Conservation (phyloP, 1,140 invertebrate species). For the Mesaphorura yosii region DNA sequence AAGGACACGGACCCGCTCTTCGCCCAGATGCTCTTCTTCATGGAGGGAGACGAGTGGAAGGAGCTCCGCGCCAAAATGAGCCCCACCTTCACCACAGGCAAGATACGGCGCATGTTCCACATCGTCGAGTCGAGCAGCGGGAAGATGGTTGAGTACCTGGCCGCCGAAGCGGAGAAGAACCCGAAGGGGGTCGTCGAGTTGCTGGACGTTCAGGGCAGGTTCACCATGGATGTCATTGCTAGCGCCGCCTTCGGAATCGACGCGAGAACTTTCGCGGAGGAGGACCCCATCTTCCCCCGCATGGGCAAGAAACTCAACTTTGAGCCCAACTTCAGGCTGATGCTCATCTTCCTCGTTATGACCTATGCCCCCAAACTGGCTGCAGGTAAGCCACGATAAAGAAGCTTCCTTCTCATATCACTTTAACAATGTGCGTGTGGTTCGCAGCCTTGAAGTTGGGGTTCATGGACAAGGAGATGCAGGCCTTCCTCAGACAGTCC, state of each 20-base stretch:
- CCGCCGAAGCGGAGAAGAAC: neutral
- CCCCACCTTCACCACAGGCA: slow-evolving; percentile 20
- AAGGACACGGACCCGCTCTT: no score
- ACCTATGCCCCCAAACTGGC: neutral
- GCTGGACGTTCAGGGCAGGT: slow-evolving; percentile 32
- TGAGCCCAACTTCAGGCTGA: neutral
- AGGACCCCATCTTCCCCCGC: slow-evolving; percentile 22
- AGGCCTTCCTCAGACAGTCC: neutral
- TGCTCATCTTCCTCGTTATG: slow-evolving; percentile 3
- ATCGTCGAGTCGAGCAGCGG: slow-evolving; percentile 1
- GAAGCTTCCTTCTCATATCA: no score
- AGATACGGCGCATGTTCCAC: slow-evolving; percentile 13
- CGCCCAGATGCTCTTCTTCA: slow-evolving; percentile 12
- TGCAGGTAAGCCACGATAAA: neutral
- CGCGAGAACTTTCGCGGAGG: slow-evolving; percentile 28
- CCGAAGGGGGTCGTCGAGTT: neutral
- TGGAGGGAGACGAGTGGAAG: slow-evolving; percentile 11
- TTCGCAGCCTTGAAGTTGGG: neutral
- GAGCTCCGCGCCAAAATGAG: slow-evolving; percentile 1
- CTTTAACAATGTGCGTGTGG: no score
- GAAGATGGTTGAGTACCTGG: slow-evolving; percentile 3
- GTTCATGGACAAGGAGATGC: neutral
- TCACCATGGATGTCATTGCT: slow-evolving; percentile 43
- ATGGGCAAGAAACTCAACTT: slow-evolving; percentile 4
- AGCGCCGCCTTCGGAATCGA: slow-evolving; percentile 41